A percentile compares a stretch with the other conserved stretches of the same genome.
Conservation (phyloP, 2,113 vertebrate species). For the Tetrao urogallus region DNA sequence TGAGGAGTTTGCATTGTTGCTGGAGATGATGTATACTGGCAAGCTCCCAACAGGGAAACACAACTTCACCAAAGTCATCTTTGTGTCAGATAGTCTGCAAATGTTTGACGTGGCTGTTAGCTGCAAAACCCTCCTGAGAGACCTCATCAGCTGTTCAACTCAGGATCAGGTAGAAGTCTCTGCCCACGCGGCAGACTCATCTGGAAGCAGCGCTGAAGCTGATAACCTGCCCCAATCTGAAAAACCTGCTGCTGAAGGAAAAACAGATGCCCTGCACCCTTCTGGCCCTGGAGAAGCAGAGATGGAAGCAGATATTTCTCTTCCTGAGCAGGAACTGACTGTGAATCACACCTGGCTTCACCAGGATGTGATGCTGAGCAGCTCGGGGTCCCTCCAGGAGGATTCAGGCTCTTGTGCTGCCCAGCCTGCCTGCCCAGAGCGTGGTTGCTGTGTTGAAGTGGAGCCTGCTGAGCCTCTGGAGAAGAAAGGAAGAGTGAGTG, state of each 20-base stretch:
- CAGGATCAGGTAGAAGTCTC: conserved; percentile 51
- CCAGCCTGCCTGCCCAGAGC: neutral
- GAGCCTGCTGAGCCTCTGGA: neutral
- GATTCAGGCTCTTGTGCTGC: neutral
- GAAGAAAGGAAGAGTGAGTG: neutral
- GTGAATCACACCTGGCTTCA: neutral
- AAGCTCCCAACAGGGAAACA: conserved; percentile 87
- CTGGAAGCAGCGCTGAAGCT: neutral
- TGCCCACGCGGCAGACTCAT: neutral
- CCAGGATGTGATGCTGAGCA: rapidly evolving
- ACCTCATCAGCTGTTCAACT: conserved; percentile 76
- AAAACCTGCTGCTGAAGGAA: neutral
- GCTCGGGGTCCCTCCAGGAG: neutral
- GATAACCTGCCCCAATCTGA: neutral
- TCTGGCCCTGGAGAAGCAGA: conserved; percentile 1
- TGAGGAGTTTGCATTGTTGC: conserved; percentile 85
- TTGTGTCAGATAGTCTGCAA: conserved; percentile 88
- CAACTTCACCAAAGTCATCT: conserved; percentile 85
- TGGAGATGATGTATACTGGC: conserved; percentile 89
- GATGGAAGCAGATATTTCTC: neutral
- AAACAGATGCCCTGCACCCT: neutral
- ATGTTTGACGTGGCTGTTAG: conserved; percentile 92
- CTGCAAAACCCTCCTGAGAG: conserved; percentile 86
- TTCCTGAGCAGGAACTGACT: neutral
- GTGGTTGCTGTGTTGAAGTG: neutral